Evolutionary conservation across 2,888 invertebrate genomes (phyloP), one percentile per base, ranked within the genome.

Genomic region (Diaphora mendica): DNA sequence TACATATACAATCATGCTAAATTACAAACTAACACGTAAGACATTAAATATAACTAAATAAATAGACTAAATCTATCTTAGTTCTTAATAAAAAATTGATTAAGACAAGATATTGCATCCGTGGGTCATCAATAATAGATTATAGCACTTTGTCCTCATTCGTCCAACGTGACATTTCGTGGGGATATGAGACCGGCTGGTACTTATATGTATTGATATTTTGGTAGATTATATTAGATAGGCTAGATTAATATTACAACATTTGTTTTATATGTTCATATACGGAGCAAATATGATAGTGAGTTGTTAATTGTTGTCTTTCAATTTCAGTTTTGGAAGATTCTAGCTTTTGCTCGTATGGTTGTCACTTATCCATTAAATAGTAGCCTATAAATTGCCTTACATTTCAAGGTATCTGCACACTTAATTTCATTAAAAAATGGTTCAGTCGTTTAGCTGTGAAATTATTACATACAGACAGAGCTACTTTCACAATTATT

Each of bases 81-180:
- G 30, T 30, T 70, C 30, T 48, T n/a, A 51, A 71, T 71, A 71
- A 68, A 48, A 42, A 44, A 17, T 68, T 33, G 42, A 68, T 62
- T 68, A 68, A 7, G 72, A 68, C 67, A 62, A 62, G 44, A 44
- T 67, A 62, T 67, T 66, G 55, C 23, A 26, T 59, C 44, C 33
- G 8, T 35, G 3, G 59, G 62, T 44, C 59, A 55, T 67, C 72
- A 71, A 51, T 71, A 71, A 66, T 66, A 71, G 39, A 71, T 71
- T 55, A 66, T 42, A 39, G 42, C 26, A 62, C 33, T 71, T 30
- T 72, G 67, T 67, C 67, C 44, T 72, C 59, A n/a, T 72, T 72
- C 44, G 62, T 67, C 35, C 67, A 59, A 62, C 67, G 62, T 65
- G 35, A 51, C 35, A 65, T 51, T 51, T 65, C 44, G 66, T 55